Evolutionary conservation across 2,888 invertebrate genomes (phyloP).

Genomic region (Pyrocoelia pectoralis): DNA sequence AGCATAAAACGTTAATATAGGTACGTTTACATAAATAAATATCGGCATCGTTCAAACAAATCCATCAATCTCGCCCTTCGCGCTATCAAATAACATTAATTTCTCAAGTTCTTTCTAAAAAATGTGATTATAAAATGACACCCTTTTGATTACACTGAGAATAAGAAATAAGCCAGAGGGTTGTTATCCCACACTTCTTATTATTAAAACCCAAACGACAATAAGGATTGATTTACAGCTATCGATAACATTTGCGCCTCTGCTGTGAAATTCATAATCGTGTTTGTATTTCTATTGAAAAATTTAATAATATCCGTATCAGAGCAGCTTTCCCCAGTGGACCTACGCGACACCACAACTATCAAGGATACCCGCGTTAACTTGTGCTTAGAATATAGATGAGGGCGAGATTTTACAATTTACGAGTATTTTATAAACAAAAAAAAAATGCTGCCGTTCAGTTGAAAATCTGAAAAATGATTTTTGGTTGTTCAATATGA

Average conservation of each 20-base stretch:
- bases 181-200: conserved; percentile 45
- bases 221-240: conserved; percentile 56
- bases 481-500: not conserved
- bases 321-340: conserved; percentile 26
- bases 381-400: conserved; percentile 24
- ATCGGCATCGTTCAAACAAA: not conserved
- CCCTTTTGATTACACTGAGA: conserved; percentile 19
- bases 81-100: not conserved
- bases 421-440: conserved; percentile 11
- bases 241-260: conserved; percentile 53
- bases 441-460: not conserved
- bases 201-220: conserved; percentile 54
- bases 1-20: too few relatives aligned
- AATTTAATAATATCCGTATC: conserved; percentile 48
- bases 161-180: conserved; percentile 38
- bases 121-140: conserved; percentile 18
- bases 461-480: not conserved
- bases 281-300: conserved; percentile 54
- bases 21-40: too few relatives aligned
- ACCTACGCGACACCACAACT: conserved; percentile 11
- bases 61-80: not conserved
- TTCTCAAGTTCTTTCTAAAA: not conserved
- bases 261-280: conserved; percentile 55
- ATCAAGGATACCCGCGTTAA: conserved; percentile 13
- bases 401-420: conserved; percentile 16